Evolutionary conservation across 2,113 vertebrate genomes (phyloP), one percentile per base, ranked within the genome.

Genomic region (Symphodus melops): DNA sequence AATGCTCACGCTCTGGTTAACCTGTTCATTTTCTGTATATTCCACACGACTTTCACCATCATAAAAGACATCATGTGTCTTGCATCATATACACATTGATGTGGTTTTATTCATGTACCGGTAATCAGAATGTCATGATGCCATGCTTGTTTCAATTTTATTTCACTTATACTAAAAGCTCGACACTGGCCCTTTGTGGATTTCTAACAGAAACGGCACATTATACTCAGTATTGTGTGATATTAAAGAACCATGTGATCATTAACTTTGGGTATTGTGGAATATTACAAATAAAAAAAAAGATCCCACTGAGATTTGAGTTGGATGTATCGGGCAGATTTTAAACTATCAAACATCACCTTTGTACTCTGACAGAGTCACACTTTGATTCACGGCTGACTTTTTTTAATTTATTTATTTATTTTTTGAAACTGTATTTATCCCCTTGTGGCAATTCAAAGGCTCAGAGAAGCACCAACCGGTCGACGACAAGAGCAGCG

Each of bases 301-400:
- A 68, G 16, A 57, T 4, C 25, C 25, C 25, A 25, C 25, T 62
- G 69, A 82, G 64, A 86, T 75, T 75, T 84, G 75, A 85, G 83
- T 74, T 90, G 81, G 86, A 91, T 89, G 90, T 79, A 88, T 75
- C 71, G 77, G 91, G 86, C 86, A 88, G 86, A 90, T 85, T 86
- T 82, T 86, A 73, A 91, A 91, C 70, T 76, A 81, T 79, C 46
- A 76, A 62, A 46, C 74, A 55, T 68, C 37, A 33, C 23, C 12
- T 42, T 46, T 11, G 61, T 49, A 20, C 21, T 51, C 23, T 42
- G 17, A 55, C 72, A 60, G 70, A 70, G 42, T 55, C 77, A 48
- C 44, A 10, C 56, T 72, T 14, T 52, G 16, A 41, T 65, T 52
- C 53, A 76, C 70, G 52, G 68, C 58, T 54, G 60, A n/a, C n/a